These are phyloP conservation scores for Sialis fuliginosa DNA, from an alignment of 2,888 invertebrate genomes.

Conservation along the genomic window DNA sequence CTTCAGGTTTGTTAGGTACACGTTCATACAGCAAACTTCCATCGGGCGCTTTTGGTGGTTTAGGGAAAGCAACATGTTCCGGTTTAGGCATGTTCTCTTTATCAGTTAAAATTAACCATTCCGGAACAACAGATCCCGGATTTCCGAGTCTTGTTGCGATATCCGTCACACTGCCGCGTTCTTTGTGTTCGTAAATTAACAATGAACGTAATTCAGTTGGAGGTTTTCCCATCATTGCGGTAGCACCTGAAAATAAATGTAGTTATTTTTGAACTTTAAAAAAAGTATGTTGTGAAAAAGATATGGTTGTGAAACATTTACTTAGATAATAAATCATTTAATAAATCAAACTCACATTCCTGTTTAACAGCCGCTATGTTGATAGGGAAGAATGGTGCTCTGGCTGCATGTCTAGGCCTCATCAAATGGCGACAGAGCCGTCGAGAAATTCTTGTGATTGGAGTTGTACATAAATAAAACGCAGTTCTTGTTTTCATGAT, in stretches of 20 bases:
- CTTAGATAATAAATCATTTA: too few species aligned
- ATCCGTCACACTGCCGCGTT: constrained; percentile 48
- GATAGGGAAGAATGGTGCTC: constrained; percentile 68
- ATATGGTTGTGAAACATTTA: too few species aligned
- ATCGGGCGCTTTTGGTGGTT: constrained; percentile 79
- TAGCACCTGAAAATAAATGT: constrained; percentile 26
- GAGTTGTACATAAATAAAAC: constrained; percentile 85
- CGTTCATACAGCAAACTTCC: constrained; percentile 78
- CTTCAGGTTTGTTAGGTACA: constrained; percentile 59
- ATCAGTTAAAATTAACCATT: constrained; percentile 58
- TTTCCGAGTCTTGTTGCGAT: constrained; percentile 54
- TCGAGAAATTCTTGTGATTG: constrained; percentile 76
- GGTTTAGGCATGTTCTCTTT: constrained; percentile 64
- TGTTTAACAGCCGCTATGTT: constrained; percentile 68
- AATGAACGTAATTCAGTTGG: constrained; percentile 35
- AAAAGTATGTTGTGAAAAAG: too few species aligned
- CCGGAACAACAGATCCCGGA: constrained; percentile 35
- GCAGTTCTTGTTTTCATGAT: constrained; percentile 96
- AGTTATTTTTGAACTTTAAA: not conserved
- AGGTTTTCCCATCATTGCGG: constrained; percentile 35
- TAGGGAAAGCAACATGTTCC: constrained; percentile 68
- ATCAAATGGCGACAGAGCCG: constrained; percentile 68
- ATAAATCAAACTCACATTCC: constrained; percentile 47
- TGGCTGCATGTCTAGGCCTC: constrained; percentile 70
- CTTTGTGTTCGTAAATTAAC: constrained; percentile 33